Evolutionary conservation across 2,113 vertebrate species (phyloP).

Genomic region (Solenodon paradoxus): DNA sequence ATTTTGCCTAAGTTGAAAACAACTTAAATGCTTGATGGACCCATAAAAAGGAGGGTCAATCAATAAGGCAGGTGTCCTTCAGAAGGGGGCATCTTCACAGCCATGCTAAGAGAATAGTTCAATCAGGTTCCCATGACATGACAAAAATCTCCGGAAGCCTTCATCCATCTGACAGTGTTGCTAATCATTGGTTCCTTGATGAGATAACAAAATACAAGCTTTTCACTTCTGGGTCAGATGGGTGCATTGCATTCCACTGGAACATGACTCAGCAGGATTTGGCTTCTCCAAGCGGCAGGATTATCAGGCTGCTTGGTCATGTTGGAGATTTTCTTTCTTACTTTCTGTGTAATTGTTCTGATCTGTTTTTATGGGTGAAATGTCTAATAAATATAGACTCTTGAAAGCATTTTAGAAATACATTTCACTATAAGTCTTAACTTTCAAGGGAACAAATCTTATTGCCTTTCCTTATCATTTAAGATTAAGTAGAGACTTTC

Average conservation of each 20-base stretch:
- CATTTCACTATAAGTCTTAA: background rate
- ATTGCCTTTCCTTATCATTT: background rate
- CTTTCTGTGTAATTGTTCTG: background rate
- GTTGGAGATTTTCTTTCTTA: background rate
- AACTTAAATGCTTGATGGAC: no score
- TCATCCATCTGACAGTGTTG: background rate
- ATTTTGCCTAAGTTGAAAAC: background rate
- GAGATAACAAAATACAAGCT: background rate
- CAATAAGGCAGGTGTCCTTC: no score
- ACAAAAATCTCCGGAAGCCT: background rate
- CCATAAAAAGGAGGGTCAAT: rapidly evolving
- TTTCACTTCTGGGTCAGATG: background rate
- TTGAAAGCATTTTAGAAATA: background rate
- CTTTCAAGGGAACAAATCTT: background rate
- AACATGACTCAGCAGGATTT: background rate
- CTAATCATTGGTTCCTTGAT: background rate
- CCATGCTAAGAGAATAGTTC: rapidly evolving
- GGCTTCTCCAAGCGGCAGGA: background rate
- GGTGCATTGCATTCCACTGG: background rate
- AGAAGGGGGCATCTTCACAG: background rate
- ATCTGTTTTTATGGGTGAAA: background rate
- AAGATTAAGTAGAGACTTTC: background rate
- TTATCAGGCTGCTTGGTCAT: background rate
- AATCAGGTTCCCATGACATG: rapidly evolving
- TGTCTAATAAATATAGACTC: background rate